Percentiles rank a stretch among this genome's conserved stretches.
These are phyloP conservation scores for Myiotriccus ornatus DNA, from an alignment of 2,797 vertebrate species.

Conservation along the genomic window DNA sequence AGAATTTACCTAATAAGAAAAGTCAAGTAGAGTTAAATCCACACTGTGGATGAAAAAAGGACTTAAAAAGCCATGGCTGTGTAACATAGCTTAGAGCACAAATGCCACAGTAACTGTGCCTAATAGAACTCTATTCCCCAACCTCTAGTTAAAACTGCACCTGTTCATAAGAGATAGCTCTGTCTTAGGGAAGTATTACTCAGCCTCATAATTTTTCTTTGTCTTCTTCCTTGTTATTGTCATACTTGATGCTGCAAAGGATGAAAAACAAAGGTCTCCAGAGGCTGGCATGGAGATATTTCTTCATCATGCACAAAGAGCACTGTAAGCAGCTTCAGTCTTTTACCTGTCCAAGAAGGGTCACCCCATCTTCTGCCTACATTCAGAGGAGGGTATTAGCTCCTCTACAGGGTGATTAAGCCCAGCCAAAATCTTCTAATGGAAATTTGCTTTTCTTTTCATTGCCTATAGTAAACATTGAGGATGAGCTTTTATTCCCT, in stretches of 20 bases:
- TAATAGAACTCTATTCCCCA: not conserved
- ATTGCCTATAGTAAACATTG: not conserved
- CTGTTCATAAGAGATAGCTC: conserved; percentile 35
- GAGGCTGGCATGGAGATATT: not conserved
- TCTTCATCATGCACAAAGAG: not conserved
- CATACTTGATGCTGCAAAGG: not conserved
- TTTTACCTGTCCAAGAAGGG: not conserved
- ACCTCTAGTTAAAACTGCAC: conserved; percentile 13
- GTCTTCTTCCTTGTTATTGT: not conserved
- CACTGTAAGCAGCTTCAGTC: not conserved
- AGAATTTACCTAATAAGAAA: not conserved
- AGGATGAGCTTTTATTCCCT: not conserved
- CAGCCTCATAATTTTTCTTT: conserved; percentile 18
- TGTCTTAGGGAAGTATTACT: conserved; percentile 5
- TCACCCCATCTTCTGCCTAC: not conserved
- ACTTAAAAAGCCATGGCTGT: not conserved
- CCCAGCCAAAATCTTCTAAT: not conserved
- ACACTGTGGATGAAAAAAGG: not conserved
- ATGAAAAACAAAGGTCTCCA: conserved; percentile 15
- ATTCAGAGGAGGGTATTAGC: not conserved
- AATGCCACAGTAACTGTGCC: not conserved
- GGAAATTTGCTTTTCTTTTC: not conserved
- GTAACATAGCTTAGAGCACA: not conserved
- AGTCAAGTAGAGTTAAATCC: not conserved
- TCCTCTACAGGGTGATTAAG: not conserved